phyloP scores from a whole-genome alignment of 2,113 vertebrate species.

The Melanerpes aurifrons region DNA sequence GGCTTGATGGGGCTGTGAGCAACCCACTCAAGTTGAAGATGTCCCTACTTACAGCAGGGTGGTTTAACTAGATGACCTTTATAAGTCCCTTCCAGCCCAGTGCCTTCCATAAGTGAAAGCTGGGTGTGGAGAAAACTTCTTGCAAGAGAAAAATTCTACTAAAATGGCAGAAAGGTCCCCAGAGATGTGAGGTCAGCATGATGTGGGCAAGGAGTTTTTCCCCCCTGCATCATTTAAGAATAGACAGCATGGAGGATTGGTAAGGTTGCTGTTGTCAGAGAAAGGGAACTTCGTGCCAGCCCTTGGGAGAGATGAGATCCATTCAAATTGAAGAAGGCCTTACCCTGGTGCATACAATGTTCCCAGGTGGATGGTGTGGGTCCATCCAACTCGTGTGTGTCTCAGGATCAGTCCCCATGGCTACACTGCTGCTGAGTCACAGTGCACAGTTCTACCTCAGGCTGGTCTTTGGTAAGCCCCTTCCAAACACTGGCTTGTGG shows the following conservation, averaged over 20 bases:
- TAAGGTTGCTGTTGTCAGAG: background rate
- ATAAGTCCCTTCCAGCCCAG: too few relatives aligned
- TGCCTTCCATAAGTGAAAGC: background rate
- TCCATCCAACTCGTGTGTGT: rapidly evolving
- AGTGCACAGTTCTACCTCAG: background rate
- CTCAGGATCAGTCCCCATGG: background rate
- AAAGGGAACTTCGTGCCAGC: background rate
- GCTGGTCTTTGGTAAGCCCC: background rate
- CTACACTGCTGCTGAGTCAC: rapidly evolving
- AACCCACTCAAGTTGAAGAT: too few relatives aligned
- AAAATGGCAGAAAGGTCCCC: background rate
- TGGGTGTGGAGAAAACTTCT: background rate
- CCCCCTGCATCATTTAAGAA: background rate
- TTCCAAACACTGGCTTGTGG: rapidly evolving
- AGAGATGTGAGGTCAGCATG: background rate
- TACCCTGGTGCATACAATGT: rapidly evolving
- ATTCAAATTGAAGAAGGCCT: background rate
- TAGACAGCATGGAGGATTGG: background rate
- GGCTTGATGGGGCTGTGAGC: too few relatives aligned
- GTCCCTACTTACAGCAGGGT: too few relatives aligned
- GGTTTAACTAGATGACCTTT: too few relatives aligned
- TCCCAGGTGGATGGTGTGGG: background rate
- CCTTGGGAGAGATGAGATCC: background rate
- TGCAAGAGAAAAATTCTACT: background rate
- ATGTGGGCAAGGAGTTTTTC: background rate